Conservation (phyloP, 2,113 vertebrate genomes). For the Antechinus stuartii region DNA sequence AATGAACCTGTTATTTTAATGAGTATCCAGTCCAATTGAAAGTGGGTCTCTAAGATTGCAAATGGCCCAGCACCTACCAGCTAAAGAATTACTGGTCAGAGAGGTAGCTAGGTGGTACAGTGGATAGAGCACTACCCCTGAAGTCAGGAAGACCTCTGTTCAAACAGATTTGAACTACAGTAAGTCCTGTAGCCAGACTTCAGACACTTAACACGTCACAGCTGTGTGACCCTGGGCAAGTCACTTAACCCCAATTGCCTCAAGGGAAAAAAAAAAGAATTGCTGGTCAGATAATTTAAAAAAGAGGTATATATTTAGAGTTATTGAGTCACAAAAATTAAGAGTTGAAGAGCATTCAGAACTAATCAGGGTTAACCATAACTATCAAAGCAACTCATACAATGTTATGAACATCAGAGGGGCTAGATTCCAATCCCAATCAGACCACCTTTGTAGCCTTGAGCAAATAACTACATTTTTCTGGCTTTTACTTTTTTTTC, state of each 20-base stretch:
- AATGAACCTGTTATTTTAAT: not conserved
- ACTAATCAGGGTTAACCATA: not conserved
- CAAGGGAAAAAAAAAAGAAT: too few species aligned
- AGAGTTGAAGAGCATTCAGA: not conserved
- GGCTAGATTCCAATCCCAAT: not conserved
- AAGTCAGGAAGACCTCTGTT: too few species aligned
- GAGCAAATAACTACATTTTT: not conserved
- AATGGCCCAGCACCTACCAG: not conserved
- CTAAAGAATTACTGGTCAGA: not conserved
- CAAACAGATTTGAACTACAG: too few species aligned
- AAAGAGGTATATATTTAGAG: not conserved
- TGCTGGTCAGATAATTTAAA: not conserved
- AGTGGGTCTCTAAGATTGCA: not conserved
- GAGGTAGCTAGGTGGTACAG: too few species aligned
- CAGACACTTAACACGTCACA: too few species aligned
- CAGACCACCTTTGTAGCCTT: not conserved
- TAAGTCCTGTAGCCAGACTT: too few species aligned
- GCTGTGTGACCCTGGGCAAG: too few species aligned
- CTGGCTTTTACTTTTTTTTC: not conserved
- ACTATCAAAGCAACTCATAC: not conserved
- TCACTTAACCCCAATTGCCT: too few species aligned
- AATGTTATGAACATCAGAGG: not conserved
- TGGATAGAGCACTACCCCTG: too few species aligned
- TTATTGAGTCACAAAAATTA: not conserved
- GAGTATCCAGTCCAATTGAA: not conserved